Evolutionary conservation across 2,888 invertebrate species (phyloP).

Genomic region (Drepana falcataria): DNA sequence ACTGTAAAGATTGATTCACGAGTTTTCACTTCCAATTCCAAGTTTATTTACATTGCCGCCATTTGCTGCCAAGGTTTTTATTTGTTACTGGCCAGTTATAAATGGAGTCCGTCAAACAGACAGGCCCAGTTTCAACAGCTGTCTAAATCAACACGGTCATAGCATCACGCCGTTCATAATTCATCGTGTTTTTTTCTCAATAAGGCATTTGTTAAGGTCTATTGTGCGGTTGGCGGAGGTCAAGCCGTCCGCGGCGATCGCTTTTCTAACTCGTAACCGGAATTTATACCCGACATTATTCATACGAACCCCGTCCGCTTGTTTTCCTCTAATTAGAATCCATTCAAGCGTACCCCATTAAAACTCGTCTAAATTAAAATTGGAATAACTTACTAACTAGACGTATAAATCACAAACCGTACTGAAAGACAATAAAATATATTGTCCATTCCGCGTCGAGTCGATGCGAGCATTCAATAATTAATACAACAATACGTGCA

Average conservation of each 20-base stretch:
- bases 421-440: conserved; percentile 76
- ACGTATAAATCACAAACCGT: conserved; percentile 66
- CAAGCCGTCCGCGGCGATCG: conserved; percentile 34
- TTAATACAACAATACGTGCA: conserved; percentile 74
- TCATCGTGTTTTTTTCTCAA: conserved; percentile 56
- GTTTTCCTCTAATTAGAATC: conserved; percentile 77
- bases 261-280: conserved; percentile 64
- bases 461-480: conserved; percentile 52
- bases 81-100: not conserved
- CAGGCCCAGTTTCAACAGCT: not conserved
- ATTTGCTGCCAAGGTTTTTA: not conserved
- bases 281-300: conserved; percentile 75
- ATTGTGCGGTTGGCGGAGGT: conserved; percentile 53
- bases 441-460: conserved; percentile 57
- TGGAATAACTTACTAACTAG: conserved; percentile 78
- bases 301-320: conserved; percentile 56
- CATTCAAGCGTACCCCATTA: conserved; percentile 75
- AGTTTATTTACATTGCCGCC: conserved; percentile 1
- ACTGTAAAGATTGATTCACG: conserved; percentile 15
- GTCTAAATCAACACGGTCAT: conserved; percentile 29
- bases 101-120: not conserved
- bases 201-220: conserved; percentile 60
- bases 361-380: conserved; percentile 77
- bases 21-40: conserved; percentile 7
- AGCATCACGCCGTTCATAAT: conserved; percentile 37